Base-by-base conservation (phyloP, 2,113 vertebrate genomes). In the Anarrhichthys ocellatus region DNA sequence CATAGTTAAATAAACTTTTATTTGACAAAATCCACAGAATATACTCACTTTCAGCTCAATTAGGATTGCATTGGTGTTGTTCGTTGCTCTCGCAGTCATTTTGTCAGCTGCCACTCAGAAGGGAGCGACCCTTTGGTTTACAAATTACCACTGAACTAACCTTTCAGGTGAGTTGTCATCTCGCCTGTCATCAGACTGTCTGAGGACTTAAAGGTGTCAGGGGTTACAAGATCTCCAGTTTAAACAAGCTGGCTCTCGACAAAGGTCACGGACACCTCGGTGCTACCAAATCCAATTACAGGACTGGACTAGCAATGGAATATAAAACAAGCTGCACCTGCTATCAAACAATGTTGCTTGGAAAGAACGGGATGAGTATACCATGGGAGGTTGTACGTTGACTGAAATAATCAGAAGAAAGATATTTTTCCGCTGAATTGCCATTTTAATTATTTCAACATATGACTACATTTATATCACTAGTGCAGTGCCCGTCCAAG, bases 211-310 rank as follows among this genome's bases (percentile, higher is more conserved):
- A 75, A 78, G 68, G 61, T 87, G 83, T 80, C 86, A 74, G 14
- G 67, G 85, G 83, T 89, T 79, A 87, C 80, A 46, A 58, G 61
- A 78, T 80, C 58, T 73, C 65, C 29, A 58, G 72, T 90, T 91
- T 87, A 87, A 91, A 91, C 80, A 91, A 81, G 83, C 69, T 36
- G 58, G 36, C 68, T 73, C 6, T 2, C 29, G 74, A 66, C 68
- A 92, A 92, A 92, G 91, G 91, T 92, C 87, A 91, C 75, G n/a
- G 82, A 87, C 73, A 78, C 64, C 58, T 81, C 63, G 8, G 42
- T 59, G 69, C 70, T 81, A 79, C 86, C 75, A 82, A 79, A 86
- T 81, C 77, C 81, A 92, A 91, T 90, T 92, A 90, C 80, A 85
- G 32, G 38, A 76, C n/a, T 74, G 71, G 46, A 73, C 54, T 78